Conservation (phyloP, 2,113 vertebrate species). For the Indicator maculatus region DNA sequence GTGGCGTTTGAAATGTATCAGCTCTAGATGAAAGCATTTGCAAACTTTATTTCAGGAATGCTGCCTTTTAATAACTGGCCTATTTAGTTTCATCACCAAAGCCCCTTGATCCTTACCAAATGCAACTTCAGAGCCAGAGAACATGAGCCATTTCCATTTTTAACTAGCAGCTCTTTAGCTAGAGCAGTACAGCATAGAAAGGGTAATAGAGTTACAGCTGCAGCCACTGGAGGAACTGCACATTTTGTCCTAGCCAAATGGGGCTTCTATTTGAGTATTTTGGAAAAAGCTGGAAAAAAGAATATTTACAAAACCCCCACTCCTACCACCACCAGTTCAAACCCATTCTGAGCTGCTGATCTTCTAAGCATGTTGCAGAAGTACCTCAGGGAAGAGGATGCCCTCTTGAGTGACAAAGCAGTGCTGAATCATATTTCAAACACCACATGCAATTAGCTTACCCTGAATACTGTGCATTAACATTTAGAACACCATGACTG, state of each 20-base stretch:
- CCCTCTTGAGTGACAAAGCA: fast-evolving
- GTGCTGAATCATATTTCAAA: not conserved
- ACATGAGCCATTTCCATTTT: not conserved
- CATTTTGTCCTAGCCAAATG: not conserved
- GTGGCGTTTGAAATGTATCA: not conserved
- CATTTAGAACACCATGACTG: not conserved
- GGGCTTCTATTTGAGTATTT: not conserved
- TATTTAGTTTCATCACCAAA: not conserved
- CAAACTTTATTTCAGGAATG: not conserved
- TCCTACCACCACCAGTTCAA: not conserved
- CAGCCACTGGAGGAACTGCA: not conserved
- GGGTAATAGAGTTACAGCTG: not conserved
- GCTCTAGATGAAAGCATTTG: not conserved
- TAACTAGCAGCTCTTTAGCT: not conserved
- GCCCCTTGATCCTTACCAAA: not conserved
- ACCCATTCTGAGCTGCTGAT: fast-evolving
- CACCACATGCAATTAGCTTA: not conserved
- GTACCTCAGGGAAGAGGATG: not conserved
- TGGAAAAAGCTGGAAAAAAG: not conserved
- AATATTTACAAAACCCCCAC: not conserved
- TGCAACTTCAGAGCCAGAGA: not conserved
- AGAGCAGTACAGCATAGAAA: not conserved
- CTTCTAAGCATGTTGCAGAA: not conserved
- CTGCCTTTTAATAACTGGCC: not conserved
- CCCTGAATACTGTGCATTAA: fast-evolving